phyloP scores from a whole-genome alignment of 2,888 invertebrate genomes.

The Ommatoiulus sabulosus region DNA sequence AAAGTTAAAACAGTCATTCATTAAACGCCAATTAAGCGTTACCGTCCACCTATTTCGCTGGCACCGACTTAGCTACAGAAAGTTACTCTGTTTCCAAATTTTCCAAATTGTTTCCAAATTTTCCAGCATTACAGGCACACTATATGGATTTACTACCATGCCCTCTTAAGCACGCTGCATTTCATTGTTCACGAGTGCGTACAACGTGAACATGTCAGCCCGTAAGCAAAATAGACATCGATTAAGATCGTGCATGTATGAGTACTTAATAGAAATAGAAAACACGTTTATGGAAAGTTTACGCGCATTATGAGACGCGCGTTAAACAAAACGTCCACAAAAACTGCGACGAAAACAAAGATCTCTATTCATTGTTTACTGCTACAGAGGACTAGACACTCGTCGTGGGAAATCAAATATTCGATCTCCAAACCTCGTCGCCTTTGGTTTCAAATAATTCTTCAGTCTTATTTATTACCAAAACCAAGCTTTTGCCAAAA shows the following conservation, averaged over 20 bases:
- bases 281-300: not conserved
- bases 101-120: too few species aligned
- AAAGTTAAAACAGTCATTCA: conserved; percentile 3
- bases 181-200: too few species aligned
- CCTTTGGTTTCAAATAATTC: conserved; percentile 41
- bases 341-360: not conserved
- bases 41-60: not conserved
- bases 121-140: too few species aligned
- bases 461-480: not conserved
- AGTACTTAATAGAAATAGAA: not conserved
- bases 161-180: too few species aligned
- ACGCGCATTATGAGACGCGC: not conserved
- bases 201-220: not conserved
- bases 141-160: too few species aligned
- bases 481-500: not conserved
- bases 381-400: not conserved
- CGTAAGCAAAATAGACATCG: not conserved
- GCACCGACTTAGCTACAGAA: not conserved
- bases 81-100: too few species aligned
- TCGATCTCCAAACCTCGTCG: not conserved
- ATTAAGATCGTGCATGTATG: not conserved
- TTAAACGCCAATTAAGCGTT: not conserved
- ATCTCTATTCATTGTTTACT: not conserved
- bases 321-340: not conserved
- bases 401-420: conserved; percentile 30